Base-by-base conservation (phyloP, 1,140 invertebrate genomes). In the Trachymyrmex cornetzi region DNA sequence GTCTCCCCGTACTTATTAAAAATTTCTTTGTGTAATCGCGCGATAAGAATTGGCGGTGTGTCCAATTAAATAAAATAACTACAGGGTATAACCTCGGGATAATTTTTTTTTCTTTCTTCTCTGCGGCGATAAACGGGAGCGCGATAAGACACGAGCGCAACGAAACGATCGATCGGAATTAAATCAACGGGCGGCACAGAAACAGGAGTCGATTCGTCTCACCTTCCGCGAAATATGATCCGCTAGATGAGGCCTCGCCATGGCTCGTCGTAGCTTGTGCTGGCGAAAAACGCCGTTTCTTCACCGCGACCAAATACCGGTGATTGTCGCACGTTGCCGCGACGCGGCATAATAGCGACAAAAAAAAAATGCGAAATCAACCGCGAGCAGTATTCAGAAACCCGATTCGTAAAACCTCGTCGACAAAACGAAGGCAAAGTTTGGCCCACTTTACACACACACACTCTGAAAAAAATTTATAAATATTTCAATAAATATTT, bases 81-180 rank as follows among this genome's bases (percentile, higher is more conserved):
- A 11, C 11, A 44, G 9, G 9, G 38, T 2, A 44, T 44, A 11
- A 44, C 38, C 38, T 44, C 9, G 9, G 9, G 9, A 44, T 11
- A 12, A 50, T 50, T 22, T n/a, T 34, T n/a, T 34, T 57, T 57
- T 57, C n/a, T 7, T 57, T 57, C 7, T n/a, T n/a, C 48, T n/a
- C 12, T 9, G 9, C 53, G 69, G 6, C 61, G 38, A 66, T 77
- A 77, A 66, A 53, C 48, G 55, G 24, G 27, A 14, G 11, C 57
- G 22, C 82, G 82, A 85, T 85, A 85, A 85, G 82, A 64, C 22
- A 55, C 16, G 61, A 61, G 55, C 69, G 48, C 59, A 74, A 63
- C 82, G n/a, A 64, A 79, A 77, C 50, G 61, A 85, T 79, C 71
- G 74, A 85, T 85, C 64, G 82, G 2, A 57, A 85, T 77, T 85